These are phyloP conservation scores for Caiman crocodilus DNA, from an alignment of 2,797 vertebrate species.

Conservation along the genomic window DNA sequence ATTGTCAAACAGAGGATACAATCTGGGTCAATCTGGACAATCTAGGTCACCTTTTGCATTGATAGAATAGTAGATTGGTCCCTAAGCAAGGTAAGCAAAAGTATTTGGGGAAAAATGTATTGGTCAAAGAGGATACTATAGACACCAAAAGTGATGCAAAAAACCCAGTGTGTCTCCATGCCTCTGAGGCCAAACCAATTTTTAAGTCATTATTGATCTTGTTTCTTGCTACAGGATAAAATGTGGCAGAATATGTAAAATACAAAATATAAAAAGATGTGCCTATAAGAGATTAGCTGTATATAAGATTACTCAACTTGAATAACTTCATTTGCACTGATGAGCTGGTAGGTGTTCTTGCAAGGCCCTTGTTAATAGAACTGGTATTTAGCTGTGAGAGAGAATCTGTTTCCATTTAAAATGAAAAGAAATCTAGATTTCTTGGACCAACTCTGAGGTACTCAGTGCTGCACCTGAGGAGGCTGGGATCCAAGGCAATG, in stretches of 20 bases:
- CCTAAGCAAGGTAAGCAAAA: no score
- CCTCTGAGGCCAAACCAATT: no score
- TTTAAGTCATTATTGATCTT: no score
- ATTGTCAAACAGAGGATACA: no score
- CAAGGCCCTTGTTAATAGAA: background rate
- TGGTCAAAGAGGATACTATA: no score
- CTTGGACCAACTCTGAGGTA: background rate
- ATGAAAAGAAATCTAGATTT: background rate
- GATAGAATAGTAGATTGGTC: background rate
- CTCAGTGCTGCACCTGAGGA: background rate
- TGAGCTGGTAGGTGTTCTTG: background rate
- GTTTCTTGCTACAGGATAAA: no score
- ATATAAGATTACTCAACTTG: no score
- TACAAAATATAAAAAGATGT: background rate
- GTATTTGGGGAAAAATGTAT: background rate
- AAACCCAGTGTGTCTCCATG: no score
- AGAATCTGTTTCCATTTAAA: background rate
- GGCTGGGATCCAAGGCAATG: background rate
- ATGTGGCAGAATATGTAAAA: no score
- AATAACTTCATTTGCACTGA: background rate
- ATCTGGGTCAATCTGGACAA: background rate
- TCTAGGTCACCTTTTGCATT: background rate
- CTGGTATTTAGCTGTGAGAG: background rate
- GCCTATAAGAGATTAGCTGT: background rate
- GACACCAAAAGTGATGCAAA: background rate